Evolutionary conservation across 2,113 vertebrate species (phyloP).

Genomic region (Rissa tridactyla): DNA sequence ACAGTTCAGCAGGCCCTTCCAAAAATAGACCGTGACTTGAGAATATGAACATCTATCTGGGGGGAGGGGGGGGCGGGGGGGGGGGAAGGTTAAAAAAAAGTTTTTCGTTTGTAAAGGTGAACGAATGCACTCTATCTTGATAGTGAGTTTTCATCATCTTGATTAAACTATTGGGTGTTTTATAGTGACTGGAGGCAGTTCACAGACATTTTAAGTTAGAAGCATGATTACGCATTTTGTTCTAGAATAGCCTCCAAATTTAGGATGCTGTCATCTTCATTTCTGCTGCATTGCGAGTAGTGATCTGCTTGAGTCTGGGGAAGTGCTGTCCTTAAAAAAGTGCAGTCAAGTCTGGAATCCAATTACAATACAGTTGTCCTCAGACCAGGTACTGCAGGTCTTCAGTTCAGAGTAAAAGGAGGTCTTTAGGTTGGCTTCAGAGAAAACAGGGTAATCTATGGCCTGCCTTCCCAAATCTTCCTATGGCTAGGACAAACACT

Average conservation of each 20-base stretch:
- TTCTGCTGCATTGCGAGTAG: neutral
- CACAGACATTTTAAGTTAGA: neutral
- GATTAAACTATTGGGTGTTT: accelerated
- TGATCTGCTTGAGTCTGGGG: neutral
- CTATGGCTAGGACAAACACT: neutral
- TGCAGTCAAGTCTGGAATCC: neutral
- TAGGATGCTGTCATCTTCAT: neutral
- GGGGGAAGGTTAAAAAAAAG: neutral
- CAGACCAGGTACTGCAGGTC: neutral
- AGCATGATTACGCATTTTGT: neutral
- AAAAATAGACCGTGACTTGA: neutral
- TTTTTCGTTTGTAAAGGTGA: neutral
- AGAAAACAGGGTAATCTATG: neutral
- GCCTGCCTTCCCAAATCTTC: neutral
- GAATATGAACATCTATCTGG: neutral
- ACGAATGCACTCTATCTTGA: accelerated
- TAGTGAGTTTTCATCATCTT: neutral
- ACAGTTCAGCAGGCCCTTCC: neutral
- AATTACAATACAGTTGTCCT: neutral
- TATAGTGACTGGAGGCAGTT: accelerated
- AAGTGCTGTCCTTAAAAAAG: neutral
- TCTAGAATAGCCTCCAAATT: neutral
- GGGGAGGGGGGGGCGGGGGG: too few species aligned
- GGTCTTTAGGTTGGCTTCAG: neutral
- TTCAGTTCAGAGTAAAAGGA: neutral